A percentile compares a stretch with the other conserved stretches of the same genome.
Conservation (phyloP, 2,888 invertebrate genomes). For the Piscicola geometra region DNA sequence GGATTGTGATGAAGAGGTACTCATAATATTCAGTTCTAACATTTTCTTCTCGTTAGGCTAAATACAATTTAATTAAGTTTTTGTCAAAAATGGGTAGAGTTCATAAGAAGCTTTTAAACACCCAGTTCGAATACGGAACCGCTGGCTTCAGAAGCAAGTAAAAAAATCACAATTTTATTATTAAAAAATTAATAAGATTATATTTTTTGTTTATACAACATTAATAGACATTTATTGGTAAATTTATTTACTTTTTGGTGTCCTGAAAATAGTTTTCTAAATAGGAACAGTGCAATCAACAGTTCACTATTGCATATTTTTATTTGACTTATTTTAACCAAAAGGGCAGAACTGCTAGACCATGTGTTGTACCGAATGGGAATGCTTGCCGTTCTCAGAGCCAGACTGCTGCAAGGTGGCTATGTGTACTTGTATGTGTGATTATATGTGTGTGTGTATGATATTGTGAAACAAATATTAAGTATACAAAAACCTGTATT, state of each 20-base stretch:
- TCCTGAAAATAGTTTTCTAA: not conserved
- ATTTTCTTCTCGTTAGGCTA: too few species aligned
- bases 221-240: not conserved
- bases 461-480: not conserved
- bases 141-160: conserved; percentile 60
- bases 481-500: not conserved
- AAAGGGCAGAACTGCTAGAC: conserved; percentile 77
- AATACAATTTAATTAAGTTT: too few species aligned
- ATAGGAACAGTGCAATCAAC: not conserved
- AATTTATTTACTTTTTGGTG: not conserved
- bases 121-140: conserved; percentile 57
- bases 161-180: conserved; percentile 35
- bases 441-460: not conserved
- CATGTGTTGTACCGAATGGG: conserved; percentile 94
- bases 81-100: conserved; percentile 41
- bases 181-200: conserved; percentile 15
- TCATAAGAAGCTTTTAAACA: conserved; percentile 46
- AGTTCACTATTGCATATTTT: too few species aligned
- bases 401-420: conserved; percentile 63
- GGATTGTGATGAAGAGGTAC: too few species aligned
- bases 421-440: not conserved
- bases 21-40: too few species aligned
- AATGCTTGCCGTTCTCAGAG: conserved; percentile 79
- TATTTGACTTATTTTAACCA: too few species aligned
- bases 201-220: not conserved